These are phyloP conservation scores for Exocentrus adspersus DNA, from an alignment of 2,888 invertebrate species.

Conservation along the genomic window DNA sequence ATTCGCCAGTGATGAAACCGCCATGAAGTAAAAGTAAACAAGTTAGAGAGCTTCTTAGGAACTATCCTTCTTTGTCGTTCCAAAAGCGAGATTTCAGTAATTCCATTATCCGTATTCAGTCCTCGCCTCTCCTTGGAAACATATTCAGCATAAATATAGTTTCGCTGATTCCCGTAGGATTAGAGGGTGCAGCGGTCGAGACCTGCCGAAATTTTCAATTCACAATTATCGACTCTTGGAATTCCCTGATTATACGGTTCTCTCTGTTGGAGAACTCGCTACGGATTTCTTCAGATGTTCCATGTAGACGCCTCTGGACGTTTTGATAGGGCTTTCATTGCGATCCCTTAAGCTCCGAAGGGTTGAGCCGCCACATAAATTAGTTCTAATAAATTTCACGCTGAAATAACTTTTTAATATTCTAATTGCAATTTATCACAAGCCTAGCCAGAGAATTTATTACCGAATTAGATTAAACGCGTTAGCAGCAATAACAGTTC, in stretches of 20 bases:
- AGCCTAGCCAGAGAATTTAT: neutral
- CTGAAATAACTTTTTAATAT: conserved; percentile 10
- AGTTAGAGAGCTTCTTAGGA: conserved; percentile 53
- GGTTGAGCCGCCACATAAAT: conserved; percentile 13
- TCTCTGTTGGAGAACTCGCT: conserved; percentile 1
- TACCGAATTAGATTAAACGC: neutral
- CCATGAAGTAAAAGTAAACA: conserved; percentile 55
- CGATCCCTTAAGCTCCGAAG: neutral
- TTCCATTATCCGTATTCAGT: conserved; percentile 58
- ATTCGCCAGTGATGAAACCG: conserved; percentile 30
- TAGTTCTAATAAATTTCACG: conserved; percentile 12
- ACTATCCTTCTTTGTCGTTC: conserved; percentile 57
- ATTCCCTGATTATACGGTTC: conserved; percentile 18
- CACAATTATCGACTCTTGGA: conserved; percentile 52
- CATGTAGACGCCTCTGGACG: conserved; percentile 8
- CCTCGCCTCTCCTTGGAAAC: conserved; percentile 54
- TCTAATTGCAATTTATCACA: conserved; percentile 11
- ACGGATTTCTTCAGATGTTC: conserved; percentile 14
- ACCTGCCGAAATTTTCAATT: conserved; percentile 60
- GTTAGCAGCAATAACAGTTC: neutral
- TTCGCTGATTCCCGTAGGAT: conserved; percentile 55
- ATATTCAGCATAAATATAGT: conserved; percentile 59
- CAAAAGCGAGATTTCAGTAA: conserved; percentile 56
- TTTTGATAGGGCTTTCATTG: conserved; percentile 13
- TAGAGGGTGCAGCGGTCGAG: conserved; percentile 51